Percentiles rank a stretch among this genome's conserved stretches.
Evolutionary conservation across 1,140 invertebrate genomes (phyloP).

Genomic region (Oncopeltus fasciatus): DNA sequence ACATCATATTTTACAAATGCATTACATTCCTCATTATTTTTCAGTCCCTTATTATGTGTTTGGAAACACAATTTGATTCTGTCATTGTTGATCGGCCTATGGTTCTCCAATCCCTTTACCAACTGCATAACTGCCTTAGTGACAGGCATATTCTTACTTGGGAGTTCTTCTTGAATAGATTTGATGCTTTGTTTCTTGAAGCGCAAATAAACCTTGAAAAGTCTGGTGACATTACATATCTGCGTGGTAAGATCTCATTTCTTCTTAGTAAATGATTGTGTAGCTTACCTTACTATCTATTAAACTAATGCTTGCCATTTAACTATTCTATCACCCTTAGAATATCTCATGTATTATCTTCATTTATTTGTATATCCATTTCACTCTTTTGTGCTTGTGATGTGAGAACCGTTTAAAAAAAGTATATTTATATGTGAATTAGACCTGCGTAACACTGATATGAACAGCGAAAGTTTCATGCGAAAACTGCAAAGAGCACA

Average conservation of each 20-base stretch:
- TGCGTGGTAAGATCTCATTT: constrained; percentile 50
- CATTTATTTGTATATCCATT: background rate
- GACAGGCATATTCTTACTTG: constrained; percentile 83
- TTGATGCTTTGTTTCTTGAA: constrained; percentile 90
- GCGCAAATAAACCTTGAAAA: constrained; percentile 82
- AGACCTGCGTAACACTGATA: constrained; percentile 83
- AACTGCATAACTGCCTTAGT: constrained; percentile 82
- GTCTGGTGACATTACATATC: constrained; percentile 57
- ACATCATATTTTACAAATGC: no score
- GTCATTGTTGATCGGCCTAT: constrained; percentile 93
- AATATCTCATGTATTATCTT: constrained; percentile 1
- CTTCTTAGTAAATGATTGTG: background rate
- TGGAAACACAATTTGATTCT: constrained; percentile 83
- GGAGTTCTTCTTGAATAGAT: constrained; percentile 96
- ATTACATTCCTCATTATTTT: constrained; percentile 26
- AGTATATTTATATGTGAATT: background rate
- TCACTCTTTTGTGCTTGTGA: background rate
- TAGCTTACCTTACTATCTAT: constrained; percentile 1
- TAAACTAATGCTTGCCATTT: constrained; percentile 1
- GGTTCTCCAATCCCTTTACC: constrained; percentile 90
- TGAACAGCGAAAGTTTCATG: constrained; percentile 74
- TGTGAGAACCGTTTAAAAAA: background rate
- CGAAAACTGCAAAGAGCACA: constrained; percentile 78
- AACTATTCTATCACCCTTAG: background rate
- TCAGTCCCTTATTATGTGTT: constrained; percentile 67